Percentiles rank a stretch among this genome's conserved stretches.
These are phyloP conservation scores for Heloderma charlesbogerti DNA, from an alignment of 2,113 vertebrate genomes.

Conservation along the genomic window DNA sequence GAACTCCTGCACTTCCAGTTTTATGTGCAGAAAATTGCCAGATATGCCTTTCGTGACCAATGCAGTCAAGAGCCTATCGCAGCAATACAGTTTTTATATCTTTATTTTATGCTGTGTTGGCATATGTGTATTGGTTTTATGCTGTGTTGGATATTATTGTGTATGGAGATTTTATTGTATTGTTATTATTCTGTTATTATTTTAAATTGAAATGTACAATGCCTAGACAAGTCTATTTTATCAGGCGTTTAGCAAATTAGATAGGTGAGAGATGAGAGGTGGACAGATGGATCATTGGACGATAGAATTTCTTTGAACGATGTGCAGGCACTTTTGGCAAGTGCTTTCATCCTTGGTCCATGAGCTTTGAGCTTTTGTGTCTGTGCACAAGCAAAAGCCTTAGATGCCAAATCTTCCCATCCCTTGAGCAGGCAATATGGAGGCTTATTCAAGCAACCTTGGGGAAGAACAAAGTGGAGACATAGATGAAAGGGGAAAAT, in stretches of 20 bases:
- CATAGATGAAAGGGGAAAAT: background rate
- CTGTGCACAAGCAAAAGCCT: background rate
- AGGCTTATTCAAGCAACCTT: background rate
- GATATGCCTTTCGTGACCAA: background rate
- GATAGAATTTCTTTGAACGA: background rate
- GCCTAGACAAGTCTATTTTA: too few species aligned
- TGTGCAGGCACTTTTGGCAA: background rate
- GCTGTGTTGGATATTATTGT: too few species aligned
- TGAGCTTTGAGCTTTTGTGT: background rate
- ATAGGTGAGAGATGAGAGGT: too few species aligned
- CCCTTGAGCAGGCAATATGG: background rate
- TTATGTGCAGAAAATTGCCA: background rate
- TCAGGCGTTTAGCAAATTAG: too few species aligned
- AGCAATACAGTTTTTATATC: too few species aligned
- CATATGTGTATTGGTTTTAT: too few species aligned
- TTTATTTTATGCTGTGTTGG: background rate
- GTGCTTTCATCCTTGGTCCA: background rate
- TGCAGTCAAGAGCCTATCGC: too few species aligned
- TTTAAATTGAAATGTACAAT: too few species aligned
- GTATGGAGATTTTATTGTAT: too few species aligned
- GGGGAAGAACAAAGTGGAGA: background rate
- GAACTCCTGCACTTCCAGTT: background rate
- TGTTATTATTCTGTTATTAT: too few species aligned
- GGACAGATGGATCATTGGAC: background rate
- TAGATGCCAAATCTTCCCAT: background rate